Conservation (phyloP, 1,140 invertebrate genomes). For the Drosophila yakuba region DNA sequence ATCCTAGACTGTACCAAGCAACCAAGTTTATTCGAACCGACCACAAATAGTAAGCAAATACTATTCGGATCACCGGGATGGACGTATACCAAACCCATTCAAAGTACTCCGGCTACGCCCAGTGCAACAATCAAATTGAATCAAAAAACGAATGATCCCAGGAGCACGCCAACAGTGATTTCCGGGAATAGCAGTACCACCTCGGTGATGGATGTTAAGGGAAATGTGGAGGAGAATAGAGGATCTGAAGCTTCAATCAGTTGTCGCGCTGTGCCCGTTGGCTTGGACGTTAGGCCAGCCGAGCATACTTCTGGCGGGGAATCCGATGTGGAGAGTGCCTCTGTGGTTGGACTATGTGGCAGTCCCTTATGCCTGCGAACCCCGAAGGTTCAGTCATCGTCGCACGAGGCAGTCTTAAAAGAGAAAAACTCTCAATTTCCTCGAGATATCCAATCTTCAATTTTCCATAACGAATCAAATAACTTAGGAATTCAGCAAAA, state of each 20-base stretch:
- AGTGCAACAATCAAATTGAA: too few relatives aligned
- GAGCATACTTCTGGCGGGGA: not conserved
- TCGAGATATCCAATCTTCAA: too few relatives aligned
- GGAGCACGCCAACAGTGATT: too few relatives aligned
- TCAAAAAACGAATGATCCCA: too few relatives aligned
- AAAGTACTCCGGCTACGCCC: too few relatives aligned
- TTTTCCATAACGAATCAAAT: not conserved
- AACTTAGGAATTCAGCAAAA: not conserved
- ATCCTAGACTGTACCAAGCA: too few relatives aligned
- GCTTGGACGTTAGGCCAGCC: not conserved
- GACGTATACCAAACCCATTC: too few relatives aligned
- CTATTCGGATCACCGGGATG: not conserved
- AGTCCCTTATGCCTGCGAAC: not conserved
- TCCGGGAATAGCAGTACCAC: too few relatives aligned
- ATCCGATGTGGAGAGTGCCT: not conserved
- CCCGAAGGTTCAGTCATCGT: not conserved
- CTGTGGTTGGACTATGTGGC: not conserved
- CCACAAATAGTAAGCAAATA: not conserved
- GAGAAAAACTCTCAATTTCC: not conserved
- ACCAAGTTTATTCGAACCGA: too few relatives aligned
- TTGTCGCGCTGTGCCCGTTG: not conserved
- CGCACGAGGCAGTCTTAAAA: too few relatives aligned
- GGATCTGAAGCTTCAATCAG: not conserved
- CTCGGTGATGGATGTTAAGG: not conserved
- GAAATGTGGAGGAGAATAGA: not conserved